phyloP scores from a whole-genome alignment of 2,113 vertebrate species.

The Pelvicachromis taeniatus region DNA sequence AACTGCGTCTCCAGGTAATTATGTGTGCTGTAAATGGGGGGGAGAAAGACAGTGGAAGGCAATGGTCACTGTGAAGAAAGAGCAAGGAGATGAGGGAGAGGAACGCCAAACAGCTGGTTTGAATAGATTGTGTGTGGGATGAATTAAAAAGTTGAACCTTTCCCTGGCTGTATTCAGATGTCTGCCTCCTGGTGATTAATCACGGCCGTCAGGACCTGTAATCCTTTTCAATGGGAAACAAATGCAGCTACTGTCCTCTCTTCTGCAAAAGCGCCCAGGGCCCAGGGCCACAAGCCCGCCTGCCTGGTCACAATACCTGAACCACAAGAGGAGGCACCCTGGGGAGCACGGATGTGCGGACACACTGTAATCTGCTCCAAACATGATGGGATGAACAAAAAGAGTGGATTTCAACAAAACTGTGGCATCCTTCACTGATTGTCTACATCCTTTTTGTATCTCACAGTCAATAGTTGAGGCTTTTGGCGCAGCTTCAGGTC shows the following conservation, averaged over 20 bases:
- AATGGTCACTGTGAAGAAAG: slow-evolving; percentile 78
- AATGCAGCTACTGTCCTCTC: slow-evolving; percentile 82
- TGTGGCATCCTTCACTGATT: slow-evolving; percentile 49
- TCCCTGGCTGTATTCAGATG: slow-evolving; percentile 84
- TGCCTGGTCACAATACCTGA: slow-evolving; percentile 74
- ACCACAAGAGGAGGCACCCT: slow-evolving; percentile 36
- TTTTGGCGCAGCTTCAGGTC: slow-evolving; percentile 19
- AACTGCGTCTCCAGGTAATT: slow-evolving; percentile 68
- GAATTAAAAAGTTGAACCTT: slow-evolving; percentile 84
- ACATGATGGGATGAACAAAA: slow-evolving; percentile 67
- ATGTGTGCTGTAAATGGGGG: slow-evolving; percentile 54
- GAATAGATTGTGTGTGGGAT: slow-evolving; percentile 86
- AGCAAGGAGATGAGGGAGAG: slow-evolving; percentile 58
- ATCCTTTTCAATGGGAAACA: slow-evolving; percentile 93
- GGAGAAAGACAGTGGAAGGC: slow-evolving; percentile 64
- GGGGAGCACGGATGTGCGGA: slow-evolving; percentile 48
- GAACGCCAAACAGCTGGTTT: slow-evolving; percentile 84
- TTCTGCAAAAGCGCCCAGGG: slow-evolving; percentile 50
- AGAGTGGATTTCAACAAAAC: slow-evolving; percentile 54
- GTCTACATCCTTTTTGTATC: slow-evolving; percentile 44
- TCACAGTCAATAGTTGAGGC: slow-evolving; percentile 35
- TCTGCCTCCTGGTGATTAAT: slow-evolving; percentile 93
- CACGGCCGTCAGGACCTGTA: slow-evolving; percentile 92
- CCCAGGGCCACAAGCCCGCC: slow-evolving; percentile 80
- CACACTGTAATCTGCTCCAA: slow-evolving; percentile 70